Evolutionary conservation across 2,113 vertebrate genomes (phyloP).

Genomic region (Gnathonemus echidnorhynchus): DNA sequence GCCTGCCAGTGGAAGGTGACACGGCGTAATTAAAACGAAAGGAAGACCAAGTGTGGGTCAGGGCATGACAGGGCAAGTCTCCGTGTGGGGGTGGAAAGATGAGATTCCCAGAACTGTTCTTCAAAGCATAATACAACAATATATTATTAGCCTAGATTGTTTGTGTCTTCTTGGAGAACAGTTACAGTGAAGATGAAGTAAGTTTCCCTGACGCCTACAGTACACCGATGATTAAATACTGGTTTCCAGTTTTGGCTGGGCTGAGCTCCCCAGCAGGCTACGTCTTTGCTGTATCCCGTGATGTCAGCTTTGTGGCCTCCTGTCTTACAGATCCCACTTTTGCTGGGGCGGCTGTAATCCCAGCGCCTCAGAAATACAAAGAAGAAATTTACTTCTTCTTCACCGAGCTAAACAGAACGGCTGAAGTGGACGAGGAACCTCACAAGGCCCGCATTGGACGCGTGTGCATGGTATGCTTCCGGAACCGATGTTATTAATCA

Average conservation of each 20-base stretch:
- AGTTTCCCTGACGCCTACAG: not conserved
- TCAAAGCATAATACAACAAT: not conserved
- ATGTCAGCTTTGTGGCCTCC: not conserved
- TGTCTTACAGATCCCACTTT: conserved; percentile 59
- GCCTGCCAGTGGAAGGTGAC: conserved; percentile 4
- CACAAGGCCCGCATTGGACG: conserved; percentile 64
- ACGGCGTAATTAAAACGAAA: not conserved
- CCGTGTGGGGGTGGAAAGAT: not conserved
- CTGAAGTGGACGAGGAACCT: conserved; percentile 60
- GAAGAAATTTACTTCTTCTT: conserved; percentile 75
- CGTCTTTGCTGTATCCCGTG: not conserved
- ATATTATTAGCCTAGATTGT: not conserved
- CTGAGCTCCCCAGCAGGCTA: not conserved
- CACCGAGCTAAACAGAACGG: conserved; percentile 63
- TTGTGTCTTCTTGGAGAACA: not conserved
- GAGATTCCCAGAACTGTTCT: not conserved
- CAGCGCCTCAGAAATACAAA: conserved; percentile 44
- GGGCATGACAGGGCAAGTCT: not conserved
- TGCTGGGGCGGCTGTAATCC: conserved; percentile 61
- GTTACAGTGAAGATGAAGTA: not conserved
- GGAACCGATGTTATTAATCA: not conserved
- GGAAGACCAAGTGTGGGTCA: not conserved
- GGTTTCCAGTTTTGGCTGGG: not conserved
- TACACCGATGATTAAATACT: not conserved
- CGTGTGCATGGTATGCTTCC: conserved; percentile 58